A percentile compares a stretch with the other conserved stretches of the same genome.
These are phyloP conservation scores for Rhynchonycteris naso DNA, from an alignment of 2,797 vertebrate genomes.

Conservation along the genomic window DNA sequence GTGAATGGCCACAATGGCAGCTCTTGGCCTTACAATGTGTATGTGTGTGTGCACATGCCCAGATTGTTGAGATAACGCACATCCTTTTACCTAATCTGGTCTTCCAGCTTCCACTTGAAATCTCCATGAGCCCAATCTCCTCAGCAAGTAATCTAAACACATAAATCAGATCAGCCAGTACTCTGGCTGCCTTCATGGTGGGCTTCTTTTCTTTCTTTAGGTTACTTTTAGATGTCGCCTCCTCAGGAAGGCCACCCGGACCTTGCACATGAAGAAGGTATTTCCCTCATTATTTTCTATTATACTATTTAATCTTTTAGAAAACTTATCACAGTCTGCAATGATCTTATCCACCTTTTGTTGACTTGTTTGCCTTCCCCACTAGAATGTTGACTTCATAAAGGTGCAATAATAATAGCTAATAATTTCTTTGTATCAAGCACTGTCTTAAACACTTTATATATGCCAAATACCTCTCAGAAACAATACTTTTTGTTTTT, in stretches of 20 bases:
- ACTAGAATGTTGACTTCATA: not conserved
- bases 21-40: too few species aligned
- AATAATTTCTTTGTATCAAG: not conserved
- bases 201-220: not conserved
- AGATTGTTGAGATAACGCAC: not conserved
- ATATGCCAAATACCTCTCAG: not conserved
- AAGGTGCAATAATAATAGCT: constrained; percentile 25
- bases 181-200: not conserved
- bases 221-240: not conserved
- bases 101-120: not conserved
- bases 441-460: not conserved
- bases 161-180: not conserved
- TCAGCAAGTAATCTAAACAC: not conserved
- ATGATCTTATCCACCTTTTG: not conserved
- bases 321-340: not conserved
- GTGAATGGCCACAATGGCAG: too few species aligned
- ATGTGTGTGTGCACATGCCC: not conserved
- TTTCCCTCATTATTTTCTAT: not conserved
- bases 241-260: not conserved
- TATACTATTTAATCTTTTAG: not conserved
- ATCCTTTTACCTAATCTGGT: not conserved
- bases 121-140: not conserved
- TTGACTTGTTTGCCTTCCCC: not conserved
- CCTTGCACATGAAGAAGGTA: not conserved
- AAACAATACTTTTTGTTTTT: constrained; percentile 34